phyloP scores from a whole-genome alignment of 53 echinoderm and acorn worm genomes.

The Crossaster papposus region DNA sequence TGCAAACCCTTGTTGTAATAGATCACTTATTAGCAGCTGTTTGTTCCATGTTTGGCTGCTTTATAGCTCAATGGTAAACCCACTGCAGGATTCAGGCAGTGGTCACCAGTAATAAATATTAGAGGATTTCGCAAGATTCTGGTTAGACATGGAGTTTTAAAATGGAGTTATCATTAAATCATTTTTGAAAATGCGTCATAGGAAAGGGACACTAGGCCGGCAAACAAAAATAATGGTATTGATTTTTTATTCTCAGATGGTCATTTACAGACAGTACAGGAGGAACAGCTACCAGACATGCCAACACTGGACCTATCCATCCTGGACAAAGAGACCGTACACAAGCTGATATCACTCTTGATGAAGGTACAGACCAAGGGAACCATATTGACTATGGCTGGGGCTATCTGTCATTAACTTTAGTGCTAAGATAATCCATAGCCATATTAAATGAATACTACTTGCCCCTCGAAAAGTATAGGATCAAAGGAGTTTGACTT shows the following conservation, averaged over 20 bases:
- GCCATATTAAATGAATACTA: not conserved
- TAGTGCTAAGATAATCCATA: not conserved
- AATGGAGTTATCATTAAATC: too few species aligned
- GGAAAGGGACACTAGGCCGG: too few species aligned
- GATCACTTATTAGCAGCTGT: too few species aligned
- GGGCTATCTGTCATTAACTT: not conserved
- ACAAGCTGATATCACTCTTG: conserved; percentile 83
- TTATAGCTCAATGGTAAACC: too few species aligned
- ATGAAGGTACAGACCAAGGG: conserved; percentile 71
- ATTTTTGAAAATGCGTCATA: too few species aligned
- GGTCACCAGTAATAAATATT: too few species aligned
- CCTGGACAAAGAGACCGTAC: conserved; percentile 94
- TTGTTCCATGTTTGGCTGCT: too few species aligned
- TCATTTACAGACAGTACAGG: conserved; percentile 80
- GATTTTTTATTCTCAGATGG: conserved; percentile 44
- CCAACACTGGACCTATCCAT: conserved; percentile 69
- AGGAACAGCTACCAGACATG: conserved; percentile 64
- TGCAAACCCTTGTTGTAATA: too few species aligned
- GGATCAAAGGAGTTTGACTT: not conserved
- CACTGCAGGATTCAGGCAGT: too few species aligned
- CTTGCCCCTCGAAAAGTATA: not conserved
- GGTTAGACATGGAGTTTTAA: too few species aligned
- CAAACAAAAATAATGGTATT: too few species aligned
- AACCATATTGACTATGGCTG: not conserved
- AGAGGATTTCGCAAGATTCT: too few species aligned